Conservation (phyloP, 2,113 vertebrate genomes). For the Elephas maximus region DNA sequence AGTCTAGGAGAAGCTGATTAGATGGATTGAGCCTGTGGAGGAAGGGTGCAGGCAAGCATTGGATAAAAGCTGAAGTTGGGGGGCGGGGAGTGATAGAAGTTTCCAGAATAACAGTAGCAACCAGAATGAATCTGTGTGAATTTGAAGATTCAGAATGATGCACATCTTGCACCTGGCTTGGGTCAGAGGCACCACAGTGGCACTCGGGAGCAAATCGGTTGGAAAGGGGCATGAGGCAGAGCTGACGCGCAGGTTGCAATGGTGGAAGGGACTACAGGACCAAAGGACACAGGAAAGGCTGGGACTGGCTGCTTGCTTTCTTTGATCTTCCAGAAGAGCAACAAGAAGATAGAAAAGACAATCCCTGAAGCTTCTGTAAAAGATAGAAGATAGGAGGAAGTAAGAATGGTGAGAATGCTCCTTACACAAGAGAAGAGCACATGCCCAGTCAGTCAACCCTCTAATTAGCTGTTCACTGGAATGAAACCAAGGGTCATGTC, state of each 20-base stretch:
- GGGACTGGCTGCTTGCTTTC: background rate
- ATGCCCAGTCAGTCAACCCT: background rate
- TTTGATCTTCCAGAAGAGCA: background rate
- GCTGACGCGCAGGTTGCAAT: background rate
- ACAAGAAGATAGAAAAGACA: background rate
- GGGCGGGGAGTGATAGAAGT: background rate
- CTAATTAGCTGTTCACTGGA: background rate
- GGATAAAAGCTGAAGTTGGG: background rate
- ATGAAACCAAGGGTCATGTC: background rate
- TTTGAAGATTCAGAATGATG: background rate
- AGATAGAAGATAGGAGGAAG: too few relatives aligned
- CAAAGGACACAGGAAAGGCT: background rate
- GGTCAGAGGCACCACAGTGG: background rate
- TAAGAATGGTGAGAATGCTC: background rate
- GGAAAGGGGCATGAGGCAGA: background rate
- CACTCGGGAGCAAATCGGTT: background rate
- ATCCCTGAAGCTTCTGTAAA: background rate
- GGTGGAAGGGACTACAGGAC: background rate
- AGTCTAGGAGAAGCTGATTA: background rate
- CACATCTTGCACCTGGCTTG: background rate
- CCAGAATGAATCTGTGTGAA: background rate
- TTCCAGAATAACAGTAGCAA: background rate
- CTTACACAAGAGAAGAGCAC: background rate
- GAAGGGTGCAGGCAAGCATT: background rate
- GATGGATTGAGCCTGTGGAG: background rate